Conservation (phyloP, 1,140 invertebrate genomes). For the Globodera ellingtonae region DNA sequence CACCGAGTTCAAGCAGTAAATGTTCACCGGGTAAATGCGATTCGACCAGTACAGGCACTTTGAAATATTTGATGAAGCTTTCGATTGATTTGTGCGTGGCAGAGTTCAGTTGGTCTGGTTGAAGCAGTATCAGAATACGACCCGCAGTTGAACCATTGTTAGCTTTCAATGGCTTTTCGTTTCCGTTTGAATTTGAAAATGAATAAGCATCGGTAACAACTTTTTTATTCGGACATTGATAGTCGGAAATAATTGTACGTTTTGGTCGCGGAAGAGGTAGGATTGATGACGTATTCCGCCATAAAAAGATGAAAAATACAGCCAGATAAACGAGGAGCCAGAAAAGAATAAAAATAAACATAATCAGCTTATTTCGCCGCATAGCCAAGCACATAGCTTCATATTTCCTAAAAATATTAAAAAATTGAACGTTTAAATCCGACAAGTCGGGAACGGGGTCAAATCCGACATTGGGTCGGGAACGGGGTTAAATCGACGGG, state of each 20-base stretch:
- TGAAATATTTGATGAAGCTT: slow-evolving; percentile 36
- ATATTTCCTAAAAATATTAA: no score
- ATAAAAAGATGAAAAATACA: no score
- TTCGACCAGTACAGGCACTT: slow-evolving; percentile 44
- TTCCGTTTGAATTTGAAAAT: background rate
- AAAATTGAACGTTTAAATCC: no score
- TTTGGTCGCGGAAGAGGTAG: background rate
- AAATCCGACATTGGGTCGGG: no score
- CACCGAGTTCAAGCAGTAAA: slow-evolving; percentile 38
- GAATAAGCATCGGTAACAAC: background rate
- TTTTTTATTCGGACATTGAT: background rate
- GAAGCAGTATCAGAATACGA: background rate
- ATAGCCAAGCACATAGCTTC: no score
- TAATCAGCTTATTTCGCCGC: no score
- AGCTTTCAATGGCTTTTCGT: background rate
- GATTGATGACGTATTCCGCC: no score
- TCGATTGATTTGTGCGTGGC: background rate
- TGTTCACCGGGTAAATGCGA: background rate
- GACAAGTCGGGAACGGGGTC: no score
- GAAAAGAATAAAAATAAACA: no score
- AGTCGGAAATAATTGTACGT: slow-evolving; percentile 12
- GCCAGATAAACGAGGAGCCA: no score
- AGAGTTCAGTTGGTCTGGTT: background rate
- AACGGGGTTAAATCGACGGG: no score
- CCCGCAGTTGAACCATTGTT: background rate